phyloP scores from a whole-genome alignment of 1,140 invertebrate genomes.

The Bradysia coprophila region DNA sequence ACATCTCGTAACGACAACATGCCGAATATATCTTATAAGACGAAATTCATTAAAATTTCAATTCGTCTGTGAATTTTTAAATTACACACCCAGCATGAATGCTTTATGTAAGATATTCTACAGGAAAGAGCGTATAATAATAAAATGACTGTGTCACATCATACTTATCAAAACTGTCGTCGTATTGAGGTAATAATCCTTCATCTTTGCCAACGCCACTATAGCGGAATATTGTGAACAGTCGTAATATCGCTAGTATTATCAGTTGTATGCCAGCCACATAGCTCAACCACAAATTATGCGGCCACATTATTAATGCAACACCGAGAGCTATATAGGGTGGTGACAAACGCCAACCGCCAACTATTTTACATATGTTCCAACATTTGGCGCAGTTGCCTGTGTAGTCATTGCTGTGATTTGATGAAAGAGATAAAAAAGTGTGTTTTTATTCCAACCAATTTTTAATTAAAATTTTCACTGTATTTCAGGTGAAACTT shows the following conservation, averaged over 20 bases:
- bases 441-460: too few species aligned
- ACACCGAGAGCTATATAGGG: slow-evolving; percentile 16
- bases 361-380: slow-evolving; percentile 9
- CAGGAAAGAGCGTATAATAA: neutral
- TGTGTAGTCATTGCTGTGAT: slow-evolving; percentile 12
- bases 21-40: neutral
- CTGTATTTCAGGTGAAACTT: too few species aligned
- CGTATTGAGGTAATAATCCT: slow-evolving; percentile 17
- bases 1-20: neutral
- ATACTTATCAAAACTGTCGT: slow-evolving; percentile 5
- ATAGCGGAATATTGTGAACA: slow-evolving; percentile 13
- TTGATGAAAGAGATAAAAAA: slow-evolving; percentile 7
- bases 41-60: neutral
- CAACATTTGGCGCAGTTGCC: slow-evolving; percentile 13
- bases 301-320: slow-evolving; percentile 16
- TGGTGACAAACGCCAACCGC: slow-evolving; percentile 16
- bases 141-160: neutral
- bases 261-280: slow-evolving; percentile 17
- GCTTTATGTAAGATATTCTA: neutral
- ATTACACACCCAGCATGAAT: neutral
- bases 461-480: neutral
- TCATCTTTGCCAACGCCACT: slow-evolving; percentile 9
- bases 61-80: neutral
- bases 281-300: slow-evolving; percentile 22
- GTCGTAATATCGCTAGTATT: slow-evolving; percentile 14